These are phyloP conservation scores for Uloborus plumipes DNA, from an alignment of 2,888 invertebrate genomes.

Conservation along the genomic window DNA sequence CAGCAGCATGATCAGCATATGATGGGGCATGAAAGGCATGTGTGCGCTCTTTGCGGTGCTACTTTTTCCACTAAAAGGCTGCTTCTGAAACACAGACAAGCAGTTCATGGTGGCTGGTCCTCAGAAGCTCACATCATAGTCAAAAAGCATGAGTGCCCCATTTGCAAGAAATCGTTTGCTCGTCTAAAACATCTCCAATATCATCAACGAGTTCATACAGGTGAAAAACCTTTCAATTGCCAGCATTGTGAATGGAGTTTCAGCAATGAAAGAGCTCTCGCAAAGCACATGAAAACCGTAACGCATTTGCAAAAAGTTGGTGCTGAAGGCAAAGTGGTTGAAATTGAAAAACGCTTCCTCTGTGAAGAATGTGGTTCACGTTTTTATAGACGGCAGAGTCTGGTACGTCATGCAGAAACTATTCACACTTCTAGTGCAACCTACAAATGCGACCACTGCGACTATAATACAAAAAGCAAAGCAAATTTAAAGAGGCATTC, in stretches of 20 bases:
- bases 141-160: conserved; percentile 68
- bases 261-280: conserved; percentile 67
- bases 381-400: conserved; percentile 68
- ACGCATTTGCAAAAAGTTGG: conserved; percentile 68
- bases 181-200: conserved; percentile 67
- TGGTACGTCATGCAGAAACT: conserved; percentile 69
- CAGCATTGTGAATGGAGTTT: conserved; percentile 68
- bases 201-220: conserved; percentile 68
- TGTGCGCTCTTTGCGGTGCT: conserved; percentile 67
- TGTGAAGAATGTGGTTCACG: conserved; percentile 69
- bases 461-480: conserved; percentile 69
- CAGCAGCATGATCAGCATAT: conserved; percentile 70
- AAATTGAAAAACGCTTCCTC: conserved; percentile 65
- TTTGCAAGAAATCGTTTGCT: conserved; percentile 68
- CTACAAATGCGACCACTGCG: conserved; percentile 70
- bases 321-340: conserved; percentile 42
- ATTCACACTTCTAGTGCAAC: conserved; percentile 69
- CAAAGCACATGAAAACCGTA: conserved; percentile 68
- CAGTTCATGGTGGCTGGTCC: conserved; percentile 67
- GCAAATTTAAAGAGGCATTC: conserved; percentile 71
- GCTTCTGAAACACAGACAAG: conserved; percentile 67
- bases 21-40: conserved; percentile 68
- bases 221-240: conserved; percentile 69
- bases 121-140: background rate
- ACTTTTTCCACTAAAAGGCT: conserved; percentile 68